Conservation (phyloP, 1,140 invertebrate species). For the Drosophila ambigua region DNA sequence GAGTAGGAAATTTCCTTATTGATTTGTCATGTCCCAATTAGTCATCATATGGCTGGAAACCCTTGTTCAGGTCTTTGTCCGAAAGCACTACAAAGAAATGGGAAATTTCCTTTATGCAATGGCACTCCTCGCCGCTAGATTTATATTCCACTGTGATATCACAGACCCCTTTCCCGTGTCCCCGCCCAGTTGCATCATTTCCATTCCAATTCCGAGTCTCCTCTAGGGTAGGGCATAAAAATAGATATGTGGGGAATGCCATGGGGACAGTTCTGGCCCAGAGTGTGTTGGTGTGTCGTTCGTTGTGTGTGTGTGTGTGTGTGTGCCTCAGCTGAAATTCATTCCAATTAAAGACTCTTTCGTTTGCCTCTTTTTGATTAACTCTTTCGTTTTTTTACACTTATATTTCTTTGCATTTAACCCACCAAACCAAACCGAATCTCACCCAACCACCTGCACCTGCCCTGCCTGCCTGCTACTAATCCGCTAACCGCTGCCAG, state of each 20-base stretch:
- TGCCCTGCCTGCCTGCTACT: slow-evolving; percentile 46
- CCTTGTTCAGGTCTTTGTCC: too few species aligned
- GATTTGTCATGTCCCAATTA: too few species aligned
- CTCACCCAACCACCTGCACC: slow-evolving; percentile 52
- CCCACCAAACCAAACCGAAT: slow-evolving; percentile 30
- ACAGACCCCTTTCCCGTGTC: slow-evolving; percentile 1
- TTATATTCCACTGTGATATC: slow-evolving; percentile 21
- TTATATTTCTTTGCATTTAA: slow-evolving; percentile 77
- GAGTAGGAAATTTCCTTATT: background rate
- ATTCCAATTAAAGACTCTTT: slow-evolving; percentile 51
- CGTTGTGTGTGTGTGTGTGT: slow-evolving; percentile 20
- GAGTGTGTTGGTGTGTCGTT: slow-evolving; percentile 1
- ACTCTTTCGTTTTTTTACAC: slow-evolving; percentile 53
- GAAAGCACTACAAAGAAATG: background rate
- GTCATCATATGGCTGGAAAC: too few species aligned
- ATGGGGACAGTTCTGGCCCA: slow-evolving; percentile 34
- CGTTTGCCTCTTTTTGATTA: slow-evolving; percentile 68
- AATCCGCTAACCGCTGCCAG: slow-evolving; percentile 48
- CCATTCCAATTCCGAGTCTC: slow-evolving; percentile 45
- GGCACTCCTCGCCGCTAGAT: slow-evolving; percentile 23
- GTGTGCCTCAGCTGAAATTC: slow-evolving; percentile 41
- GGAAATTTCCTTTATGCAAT: background rate
- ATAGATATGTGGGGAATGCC: slow-evolving; percentile 47
- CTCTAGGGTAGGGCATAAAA: slow-evolving; percentile 63
- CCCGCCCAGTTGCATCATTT: slow-evolving; percentile 47